A percentile compares a stretch with the other conserved stretches of the same genome.
These are phyloP conservation scores for Aphidius ervi DNA, from an alignment of 1,140 invertebrate genomes.

Conservation along the genomic window DNA sequence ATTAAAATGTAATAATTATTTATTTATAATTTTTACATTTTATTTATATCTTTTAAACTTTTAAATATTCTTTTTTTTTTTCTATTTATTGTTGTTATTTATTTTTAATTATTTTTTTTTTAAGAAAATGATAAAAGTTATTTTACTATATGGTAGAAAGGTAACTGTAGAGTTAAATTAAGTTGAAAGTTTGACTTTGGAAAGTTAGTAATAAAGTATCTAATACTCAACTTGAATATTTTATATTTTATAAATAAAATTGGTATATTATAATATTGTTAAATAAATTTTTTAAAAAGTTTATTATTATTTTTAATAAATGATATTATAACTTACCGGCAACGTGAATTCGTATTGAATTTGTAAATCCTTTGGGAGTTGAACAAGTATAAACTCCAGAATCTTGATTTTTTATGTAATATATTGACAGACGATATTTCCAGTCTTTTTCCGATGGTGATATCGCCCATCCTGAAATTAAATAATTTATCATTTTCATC, in stretches of 20 bases:
- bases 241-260: neutral
- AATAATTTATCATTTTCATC: neutral
- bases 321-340: conserved; percentile 59
- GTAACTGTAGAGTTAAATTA: too few relatives aligned
- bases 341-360: conserved; percentile 74
- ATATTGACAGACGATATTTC: conserved; percentile 78
- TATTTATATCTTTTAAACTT: too few relatives aligned
- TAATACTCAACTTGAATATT: neutral
- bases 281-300: too few relatives aligned
- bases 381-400: conserved; percentile 80
- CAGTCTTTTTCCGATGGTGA: conserved; percentile 70
- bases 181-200: too few relatives aligned
- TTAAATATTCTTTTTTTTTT: too few relatives aligned
- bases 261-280: too few relatives aligned
- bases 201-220: neutral
- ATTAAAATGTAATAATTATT: neutral
- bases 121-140: too few relatives aligned
- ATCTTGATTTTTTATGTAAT: conserved; percentile 76
- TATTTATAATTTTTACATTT: neutral
- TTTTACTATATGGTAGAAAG: too few relatives aligned
- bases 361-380: conserved; percentile 72
- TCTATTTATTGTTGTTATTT: too few relatives aligned
- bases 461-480: conserved; percentile 69
- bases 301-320: neutral
- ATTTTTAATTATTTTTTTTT: too few relatives aligned